Conservation (phyloP, 1,140 invertebrate species). For the Tetramorium parvispinum region DNA sequence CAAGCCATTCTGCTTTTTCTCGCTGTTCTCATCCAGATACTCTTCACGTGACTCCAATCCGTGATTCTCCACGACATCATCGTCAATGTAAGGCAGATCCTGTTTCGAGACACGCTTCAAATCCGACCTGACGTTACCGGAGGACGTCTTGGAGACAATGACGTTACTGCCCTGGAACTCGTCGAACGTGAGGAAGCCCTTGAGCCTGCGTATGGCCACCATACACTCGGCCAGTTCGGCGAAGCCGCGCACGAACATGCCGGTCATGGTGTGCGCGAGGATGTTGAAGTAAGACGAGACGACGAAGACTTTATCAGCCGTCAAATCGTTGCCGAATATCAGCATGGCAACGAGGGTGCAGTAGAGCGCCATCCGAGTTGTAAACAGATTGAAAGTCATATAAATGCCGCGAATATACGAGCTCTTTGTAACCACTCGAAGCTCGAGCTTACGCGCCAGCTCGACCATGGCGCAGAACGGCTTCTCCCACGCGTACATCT, state of each 20-base stretch:
- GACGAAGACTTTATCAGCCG: constrained; percentile 88
- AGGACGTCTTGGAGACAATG: background rate
- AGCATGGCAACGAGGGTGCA: constrained; percentile 88
- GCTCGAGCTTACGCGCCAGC: constrained; percentile 87
- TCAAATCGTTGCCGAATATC: constrained; percentile 85
- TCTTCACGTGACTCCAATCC: background rate
- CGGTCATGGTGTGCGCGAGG: constrained; percentile 88
- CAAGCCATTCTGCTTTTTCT: constrained; percentile 69
- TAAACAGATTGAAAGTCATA: constrained; percentile 90
- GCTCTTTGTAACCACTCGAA: constrained; percentile 88
- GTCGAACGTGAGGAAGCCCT: constrained; percentile 86
- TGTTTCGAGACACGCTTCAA: constrained; percentile 55
- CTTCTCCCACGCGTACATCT: constrained; percentile 93
- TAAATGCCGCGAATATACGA: constrained; percentile 91
- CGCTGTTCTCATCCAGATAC: background rate
- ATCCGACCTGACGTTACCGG: constrained; percentile 50
- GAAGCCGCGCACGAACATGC: constrained; percentile 90
- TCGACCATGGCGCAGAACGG: constrained; percentile 88
- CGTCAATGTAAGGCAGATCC: constrained; percentile 80
- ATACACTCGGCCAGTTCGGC: constrained; percentile 88
- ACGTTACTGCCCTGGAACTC: constrained; percentile 81
- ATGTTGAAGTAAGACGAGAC: constrained; percentile 89
- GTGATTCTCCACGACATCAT: constrained; percentile 63
- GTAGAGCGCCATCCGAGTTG: constrained; percentile 89
- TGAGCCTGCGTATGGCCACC: constrained; percentile 88